Percentiles rank a stretch among this genome's conserved stretches.
These are phyloP conservation scores for Eudorcas thomsonii DNA, from an alignment of 2,113 vertebrate species.

Conservation along the genomic window DNA sequence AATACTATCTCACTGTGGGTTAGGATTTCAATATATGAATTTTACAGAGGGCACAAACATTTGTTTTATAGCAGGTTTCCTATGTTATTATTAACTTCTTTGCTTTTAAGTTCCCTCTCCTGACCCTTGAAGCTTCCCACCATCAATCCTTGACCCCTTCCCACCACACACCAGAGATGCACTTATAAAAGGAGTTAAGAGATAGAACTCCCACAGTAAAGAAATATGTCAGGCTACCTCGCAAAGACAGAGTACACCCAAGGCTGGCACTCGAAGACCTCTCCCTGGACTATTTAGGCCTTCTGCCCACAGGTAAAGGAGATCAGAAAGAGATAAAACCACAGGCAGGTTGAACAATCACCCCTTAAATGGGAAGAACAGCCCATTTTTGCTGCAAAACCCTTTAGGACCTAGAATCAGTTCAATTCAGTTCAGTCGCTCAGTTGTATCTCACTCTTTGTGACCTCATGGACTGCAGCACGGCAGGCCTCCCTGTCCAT, in stretches of 20 bases:
- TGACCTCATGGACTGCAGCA: background rate
- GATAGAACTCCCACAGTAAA: background rate
- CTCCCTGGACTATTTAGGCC: background rate
- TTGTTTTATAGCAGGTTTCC: background rate
- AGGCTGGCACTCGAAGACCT: background rate
- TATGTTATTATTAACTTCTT: background rate
- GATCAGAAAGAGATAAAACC: background rate
- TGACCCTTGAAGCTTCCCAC: background rate
- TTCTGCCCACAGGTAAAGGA: background rate
- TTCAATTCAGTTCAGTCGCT: background rate
- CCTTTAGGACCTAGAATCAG: background rate
- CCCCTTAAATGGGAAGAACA: background rate
- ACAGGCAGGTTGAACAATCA: background rate
- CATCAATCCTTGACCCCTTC: background rate
- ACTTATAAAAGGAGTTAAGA: background rate
- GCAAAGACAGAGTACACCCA: background rate
- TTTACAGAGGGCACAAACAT: background rate
- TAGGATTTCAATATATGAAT: background rate
- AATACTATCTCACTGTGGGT: background rate
- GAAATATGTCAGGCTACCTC: background rate
- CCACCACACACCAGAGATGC: background rate
- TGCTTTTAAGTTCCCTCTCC: background rate
- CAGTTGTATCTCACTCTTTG: background rate
- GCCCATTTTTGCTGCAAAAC: background rate
- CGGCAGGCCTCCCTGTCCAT: background rate